Conservation (phyloP, 2,888 invertebrate species). For the Gortyna flavago region DNA sequence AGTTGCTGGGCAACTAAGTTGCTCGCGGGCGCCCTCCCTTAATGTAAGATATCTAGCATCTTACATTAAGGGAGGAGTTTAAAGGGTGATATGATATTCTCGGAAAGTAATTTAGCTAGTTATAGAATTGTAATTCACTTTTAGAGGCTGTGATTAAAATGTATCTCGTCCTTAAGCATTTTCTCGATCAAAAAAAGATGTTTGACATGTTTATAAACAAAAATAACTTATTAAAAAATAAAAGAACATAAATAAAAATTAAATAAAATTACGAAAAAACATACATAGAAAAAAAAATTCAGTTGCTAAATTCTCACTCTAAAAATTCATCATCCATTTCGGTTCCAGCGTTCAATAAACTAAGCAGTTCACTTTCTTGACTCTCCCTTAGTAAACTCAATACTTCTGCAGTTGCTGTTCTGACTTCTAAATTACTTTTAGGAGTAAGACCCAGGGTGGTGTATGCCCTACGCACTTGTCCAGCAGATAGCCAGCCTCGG, state of each 20-base stretch:
- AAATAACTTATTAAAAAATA: background rate
- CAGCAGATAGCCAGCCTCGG: constrained; percentile 82
- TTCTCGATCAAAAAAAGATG: background rate
- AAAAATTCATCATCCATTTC: constrained; percentile 42
- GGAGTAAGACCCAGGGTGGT: constrained; percentile 78
- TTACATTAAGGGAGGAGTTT: too few relatives aligned
- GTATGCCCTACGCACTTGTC: constrained; percentile 81
- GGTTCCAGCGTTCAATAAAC: constrained; percentile 67
- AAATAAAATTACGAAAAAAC: background rate
- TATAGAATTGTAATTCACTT: background rate
- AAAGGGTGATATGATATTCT: background rate
- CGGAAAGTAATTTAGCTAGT: background rate
- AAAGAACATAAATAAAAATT: too few relatives aligned
- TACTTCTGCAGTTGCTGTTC: constrained; percentile 68
- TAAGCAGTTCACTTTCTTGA: constrained; percentile 78
- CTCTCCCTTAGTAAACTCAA: constrained; percentile 69
- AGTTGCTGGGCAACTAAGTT: too few relatives aligned
- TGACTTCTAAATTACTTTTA: constrained; percentile 71
- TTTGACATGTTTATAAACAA: too few relatives aligned
- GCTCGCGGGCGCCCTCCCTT: too few relatives aligned
- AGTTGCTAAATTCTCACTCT: constrained; percentile 3
- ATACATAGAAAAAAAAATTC: too few relatives aligned
- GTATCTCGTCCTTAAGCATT: too few relatives aligned
- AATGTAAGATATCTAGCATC: background rate
- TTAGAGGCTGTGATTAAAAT: background rate